These are phyloP conservation scores for Xiphophorus hellerii DNA, from an alignment of 2,113 vertebrate species.

Conservation along the genomic window DNA sequence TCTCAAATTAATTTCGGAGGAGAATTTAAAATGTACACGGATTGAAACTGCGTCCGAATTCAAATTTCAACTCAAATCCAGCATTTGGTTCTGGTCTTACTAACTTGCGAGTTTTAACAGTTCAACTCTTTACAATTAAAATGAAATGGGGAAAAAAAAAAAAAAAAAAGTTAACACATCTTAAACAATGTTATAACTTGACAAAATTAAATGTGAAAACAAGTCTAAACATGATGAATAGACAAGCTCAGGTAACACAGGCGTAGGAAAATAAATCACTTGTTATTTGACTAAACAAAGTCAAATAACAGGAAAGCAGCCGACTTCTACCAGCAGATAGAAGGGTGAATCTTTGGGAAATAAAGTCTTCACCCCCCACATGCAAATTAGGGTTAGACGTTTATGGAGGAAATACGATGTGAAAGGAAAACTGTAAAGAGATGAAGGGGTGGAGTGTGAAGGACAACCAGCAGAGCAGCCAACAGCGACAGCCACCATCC, in stretches of 20 bases:
- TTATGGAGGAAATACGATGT: background rate
- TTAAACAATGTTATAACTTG: no score
- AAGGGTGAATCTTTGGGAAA: background rate
- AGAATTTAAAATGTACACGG: background rate
- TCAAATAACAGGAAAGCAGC: slow-evolving; percentile 52
- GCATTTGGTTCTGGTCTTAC: no score
- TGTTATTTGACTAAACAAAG: slow-evolving; percentile 49
- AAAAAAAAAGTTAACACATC: no score
- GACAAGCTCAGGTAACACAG: background rate
- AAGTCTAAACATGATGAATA: background rate
- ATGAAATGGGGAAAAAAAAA: no score
- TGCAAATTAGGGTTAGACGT: background rate
- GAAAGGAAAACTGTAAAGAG: slow-evolving; percentile 48
- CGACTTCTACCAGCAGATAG: slow-evolving; percentile 11
- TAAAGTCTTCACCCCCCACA: slow-evolving; percentile 67
- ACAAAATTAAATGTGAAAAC: background rate
- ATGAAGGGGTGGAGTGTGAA: slow-evolving; percentile 32
- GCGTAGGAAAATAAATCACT: background rate
- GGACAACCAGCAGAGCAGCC: slow-evolving; percentile 15
- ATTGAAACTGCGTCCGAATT: background rate
- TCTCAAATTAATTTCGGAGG: background rate
- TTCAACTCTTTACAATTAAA: no score
- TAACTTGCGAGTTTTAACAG: no score
- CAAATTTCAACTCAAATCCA: no score
- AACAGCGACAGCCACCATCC: slow-evolving; percentile 33